Evolutionary conservation across 2,113 vertebrate genomes (phyloP).

Genomic region (Rostratula benghalensis): DNA sequence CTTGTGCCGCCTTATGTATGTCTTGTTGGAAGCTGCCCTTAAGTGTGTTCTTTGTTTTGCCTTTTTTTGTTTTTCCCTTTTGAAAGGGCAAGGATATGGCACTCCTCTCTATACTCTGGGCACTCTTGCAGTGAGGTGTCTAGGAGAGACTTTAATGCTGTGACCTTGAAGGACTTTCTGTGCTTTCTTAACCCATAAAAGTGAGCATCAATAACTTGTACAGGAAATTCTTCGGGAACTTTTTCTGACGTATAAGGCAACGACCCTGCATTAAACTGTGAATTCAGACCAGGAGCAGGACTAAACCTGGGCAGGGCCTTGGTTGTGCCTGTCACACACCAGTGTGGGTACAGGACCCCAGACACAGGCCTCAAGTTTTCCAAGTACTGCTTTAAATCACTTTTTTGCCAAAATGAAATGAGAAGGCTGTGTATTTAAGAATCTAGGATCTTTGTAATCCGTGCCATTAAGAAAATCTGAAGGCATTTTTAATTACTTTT

Average conservation of each 20-base stretch:
- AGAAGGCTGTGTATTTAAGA: neutral
- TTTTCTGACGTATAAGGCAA: neutral
- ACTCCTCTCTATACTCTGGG: neutral
- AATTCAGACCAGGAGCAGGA: neutral
- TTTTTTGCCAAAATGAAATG: neutral
- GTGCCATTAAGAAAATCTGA: neutral
- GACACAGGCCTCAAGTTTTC: accelerated
- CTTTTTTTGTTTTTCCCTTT: neutral
- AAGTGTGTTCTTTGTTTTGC: neutral
- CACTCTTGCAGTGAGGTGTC: neutral
- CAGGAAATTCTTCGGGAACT: neutral
- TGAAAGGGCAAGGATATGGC: neutral
- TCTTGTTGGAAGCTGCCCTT: neutral
- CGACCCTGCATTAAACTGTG: neutral
- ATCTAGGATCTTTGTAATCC: neutral
- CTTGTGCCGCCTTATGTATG: neutral
- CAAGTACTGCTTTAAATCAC: neutral
- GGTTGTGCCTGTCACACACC: neutral
- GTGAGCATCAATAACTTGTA: neutral
- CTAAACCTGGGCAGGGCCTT: neutral
- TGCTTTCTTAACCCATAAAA: neutral
- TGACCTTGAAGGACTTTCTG: neutral
- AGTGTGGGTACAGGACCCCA: neutral
- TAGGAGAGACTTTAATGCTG: neutral
- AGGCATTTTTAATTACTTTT: neutral